Evolutionary conservation across 2,113 vertebrate genomes (phyloP).

Genomic region (Entomyzon cyanotis): DNA sequence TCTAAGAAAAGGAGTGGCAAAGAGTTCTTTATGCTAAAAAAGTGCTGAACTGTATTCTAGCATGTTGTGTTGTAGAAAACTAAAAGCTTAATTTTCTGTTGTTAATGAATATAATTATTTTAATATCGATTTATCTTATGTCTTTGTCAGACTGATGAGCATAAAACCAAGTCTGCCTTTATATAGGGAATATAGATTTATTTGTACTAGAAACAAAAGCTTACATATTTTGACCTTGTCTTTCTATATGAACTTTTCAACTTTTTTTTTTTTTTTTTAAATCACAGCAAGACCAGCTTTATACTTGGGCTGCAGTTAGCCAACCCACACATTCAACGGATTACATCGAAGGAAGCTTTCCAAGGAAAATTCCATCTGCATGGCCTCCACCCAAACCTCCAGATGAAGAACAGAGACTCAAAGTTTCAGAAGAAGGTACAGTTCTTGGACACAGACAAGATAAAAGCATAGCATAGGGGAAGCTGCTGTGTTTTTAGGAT

Average conservation of each 20-base stretch:
- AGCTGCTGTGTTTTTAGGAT: background rate
- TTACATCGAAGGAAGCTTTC: slow-evolving; percentile 81
- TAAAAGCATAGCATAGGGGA: background rate
- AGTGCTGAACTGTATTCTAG: background rate
- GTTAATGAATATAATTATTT: background rate
- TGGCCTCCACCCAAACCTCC: slow-evolving; percentile 73
- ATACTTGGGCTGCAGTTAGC: slow-evolving; percentile 93
- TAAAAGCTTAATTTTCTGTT: background rate
- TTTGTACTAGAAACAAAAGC: background rate
- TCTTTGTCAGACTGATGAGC: background rate
- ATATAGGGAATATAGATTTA: background rate
- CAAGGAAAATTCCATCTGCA: slow-evolving; percentile 74
- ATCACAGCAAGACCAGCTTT: slow-evolving; percentile 90
- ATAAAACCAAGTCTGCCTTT: background rate
- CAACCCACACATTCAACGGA: slow-evolving; percentile 88
- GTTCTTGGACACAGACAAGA: background rate
- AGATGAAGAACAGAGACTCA: slow-evolving; percentile 66
- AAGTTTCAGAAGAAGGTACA: slow-evolving; percentile 79
- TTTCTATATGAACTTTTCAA: background rate
- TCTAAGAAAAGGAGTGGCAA: background rate
- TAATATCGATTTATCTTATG: background rate
- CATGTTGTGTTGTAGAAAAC: background rate
- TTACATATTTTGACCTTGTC: background rate
- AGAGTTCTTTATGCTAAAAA: background rate
- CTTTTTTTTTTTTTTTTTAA: background rate